Evolutionary conservation across 2,888 invertebrate genomes (phyloP), one percentile per base, ranked within the genome.

Genomic region (Rhingia rostrata): DNA sequence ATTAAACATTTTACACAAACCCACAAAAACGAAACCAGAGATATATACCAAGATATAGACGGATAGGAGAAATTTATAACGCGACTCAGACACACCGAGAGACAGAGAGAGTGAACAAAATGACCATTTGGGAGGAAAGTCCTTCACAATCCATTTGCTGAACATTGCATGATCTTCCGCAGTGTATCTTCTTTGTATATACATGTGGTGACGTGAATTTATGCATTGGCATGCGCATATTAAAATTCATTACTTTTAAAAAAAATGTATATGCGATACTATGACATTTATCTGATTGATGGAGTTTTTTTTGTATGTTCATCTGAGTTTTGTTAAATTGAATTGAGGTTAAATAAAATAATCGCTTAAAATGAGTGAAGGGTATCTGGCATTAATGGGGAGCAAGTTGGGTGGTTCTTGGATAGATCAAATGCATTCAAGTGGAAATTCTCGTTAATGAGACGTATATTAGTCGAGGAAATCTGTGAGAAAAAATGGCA

Each of bases 151-250:
- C 49, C 37, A 33, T 54, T 69, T 14, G 32, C 35, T 22, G 47
- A 58, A 58, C 12, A 41, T 49, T 32, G 37, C 39, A 70, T 60
- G 58, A 70, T 70, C 58, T 70, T 70, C 54, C 69, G 60, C 53
- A 61, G 22, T 61, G 10, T 32, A 4, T 33, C 35, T 53, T 39
- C 7, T 9, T 4, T 9, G 12, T 53, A 2, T 37, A 37, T 9
- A 56, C 4, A n/a, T 64, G 37, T n/a, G 64, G 6, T 49, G 37
- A n/a, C 10, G 22, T 33, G 35, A 47, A 61, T 69, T 37, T 66
- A 67, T 75, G 69, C 54, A 78, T 41, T 54, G 61, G 32, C 70
- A 70, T 77, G 77, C 77, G 69, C 77, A 70, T 39, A 64, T 54
- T 77, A 53, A 61, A 54, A 33, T 37, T 32, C 58, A 61, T 61